Evolutionary conservation across 2,888 invertebrate genomes (phyloP), one percentile per base, ranked within the genome.

Genomic region (Oligia latruncula): DNA sequence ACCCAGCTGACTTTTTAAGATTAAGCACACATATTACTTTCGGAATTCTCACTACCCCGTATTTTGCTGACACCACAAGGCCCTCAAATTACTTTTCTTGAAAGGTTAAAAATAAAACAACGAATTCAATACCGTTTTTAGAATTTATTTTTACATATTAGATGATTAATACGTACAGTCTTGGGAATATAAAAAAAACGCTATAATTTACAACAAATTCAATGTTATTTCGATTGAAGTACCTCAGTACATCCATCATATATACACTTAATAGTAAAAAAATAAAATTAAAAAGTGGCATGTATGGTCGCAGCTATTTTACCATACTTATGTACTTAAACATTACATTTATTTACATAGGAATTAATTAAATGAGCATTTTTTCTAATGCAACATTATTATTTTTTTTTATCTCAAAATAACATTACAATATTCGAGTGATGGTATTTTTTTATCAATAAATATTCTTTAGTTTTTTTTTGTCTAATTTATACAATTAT

Each of bases 111-210:
- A 96, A 95, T 94, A 88, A 96, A 95, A 96, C 93, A 91, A 89
- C 88, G 88, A 72, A 90, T 81, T 92, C 93, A 93, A 93, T 96
- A 95, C 93, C 93, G 91, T 95, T 95, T 95, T 95, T 96, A 85
- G 85, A 90, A 95, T 96, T 96, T 95, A 95, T 95, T 90, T 94
- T 95, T 96, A 96, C 96, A 96, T 96, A 96, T 93, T 96, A 95
- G 95, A 95, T 95, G 95, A 95, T 95, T 95, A 93, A 94, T 95
- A 93, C 95, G 94, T 96, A 97, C 96, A 96, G 96, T 96, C 96
- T 96, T 96, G 95, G 90, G 90, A 95, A 95, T 94, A 95, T 95
- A 94, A 94, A 95, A 95, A 95, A 95, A 93, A 87, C 88, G 88
- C 86, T 95, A 94, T 94, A 95, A 95, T 95, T 94, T 95, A 95